Conservation (phyloP, 2,888 invertebrate genomes). For the Perdita meconis region DNA sequence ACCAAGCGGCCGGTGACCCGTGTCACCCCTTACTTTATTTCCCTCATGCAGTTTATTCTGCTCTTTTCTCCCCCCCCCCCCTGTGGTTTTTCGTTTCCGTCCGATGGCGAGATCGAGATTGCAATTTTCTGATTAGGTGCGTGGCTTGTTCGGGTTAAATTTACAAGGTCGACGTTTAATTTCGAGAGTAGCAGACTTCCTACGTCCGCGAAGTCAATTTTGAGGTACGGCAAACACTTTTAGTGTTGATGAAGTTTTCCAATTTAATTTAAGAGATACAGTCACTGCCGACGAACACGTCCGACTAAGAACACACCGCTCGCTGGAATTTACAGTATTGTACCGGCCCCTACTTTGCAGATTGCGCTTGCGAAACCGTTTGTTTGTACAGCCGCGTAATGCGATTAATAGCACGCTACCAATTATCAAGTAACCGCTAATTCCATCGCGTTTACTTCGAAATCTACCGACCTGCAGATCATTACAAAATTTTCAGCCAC, state of each 20-base stretch:
- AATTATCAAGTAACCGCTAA: conserved; percentile 25
- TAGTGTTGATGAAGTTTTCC: conserved; percentile 30
- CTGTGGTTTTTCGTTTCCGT: not conserved
- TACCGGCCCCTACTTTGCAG: not conserved
- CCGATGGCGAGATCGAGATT: not conserved
- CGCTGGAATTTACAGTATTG: conserved; percentile 13
- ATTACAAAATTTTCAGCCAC: not conserved
- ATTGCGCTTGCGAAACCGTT: conserved; percentile 31
- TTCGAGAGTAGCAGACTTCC: conserved; percentile 7
- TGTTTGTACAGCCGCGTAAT: not conserved
- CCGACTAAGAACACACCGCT: conserved; percentile 8
- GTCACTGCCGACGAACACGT: not conserved
- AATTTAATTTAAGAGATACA: conserved; percentile 35
- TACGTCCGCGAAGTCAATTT: conserved; percentile 7
- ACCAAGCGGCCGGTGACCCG: not conserved
- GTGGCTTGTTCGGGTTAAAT: not conserved
- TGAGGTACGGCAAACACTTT: conserved; percentile 25
- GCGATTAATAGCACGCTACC: conserved; percentile 16
- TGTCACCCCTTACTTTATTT: not conserved
- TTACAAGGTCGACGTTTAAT: conserved; percentile 23
- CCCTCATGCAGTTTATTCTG: not conserved
- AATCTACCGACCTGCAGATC: not conserved
- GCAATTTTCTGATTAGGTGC: not conserved
- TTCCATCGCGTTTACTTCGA: conserved; percentile 20
- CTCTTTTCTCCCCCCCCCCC: not conserved